Evolutionary conservation across 2,888 invertebrate species (phyloP).

Genomic region (Heliconius ismenius): DNA sequence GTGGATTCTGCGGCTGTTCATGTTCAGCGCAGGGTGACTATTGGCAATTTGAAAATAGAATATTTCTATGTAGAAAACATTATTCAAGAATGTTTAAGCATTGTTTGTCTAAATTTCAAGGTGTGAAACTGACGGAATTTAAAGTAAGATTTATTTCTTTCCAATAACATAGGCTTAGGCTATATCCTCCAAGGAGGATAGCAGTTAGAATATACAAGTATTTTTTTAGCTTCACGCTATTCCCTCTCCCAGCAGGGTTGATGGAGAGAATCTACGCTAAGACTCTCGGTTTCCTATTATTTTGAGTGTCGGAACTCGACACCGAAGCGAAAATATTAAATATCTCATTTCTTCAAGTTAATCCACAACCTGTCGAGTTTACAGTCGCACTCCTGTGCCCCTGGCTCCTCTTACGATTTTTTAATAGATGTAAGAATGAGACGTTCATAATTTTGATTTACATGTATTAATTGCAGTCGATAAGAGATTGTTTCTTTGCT

Average conservation of each 20-base stretch:
- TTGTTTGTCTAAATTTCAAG: conserved; percentile 72
- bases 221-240: background rate
- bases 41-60: conserved; percentile 78
- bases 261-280: too few relatives aligned
- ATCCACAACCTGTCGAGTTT: too few relatives aligned
- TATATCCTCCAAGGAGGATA: background rate
- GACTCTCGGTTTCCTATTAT: too few relatives aligned
- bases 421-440: background rate
- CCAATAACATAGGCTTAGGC: background rate
- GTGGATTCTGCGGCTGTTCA: conserved; percentile 70
- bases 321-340: too few relatives aligned
- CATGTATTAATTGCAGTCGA: conserved; percentile 60
- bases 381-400: too few relatives aligned
- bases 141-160: conserved; percentile 57
- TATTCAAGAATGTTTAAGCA: conserved; percentile 67
- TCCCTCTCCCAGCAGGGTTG: too few relatives aligned
- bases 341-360: too few relatives aligned
- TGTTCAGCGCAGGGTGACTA: conserved; percentile 82
- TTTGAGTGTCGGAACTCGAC: too few relatives aligned
- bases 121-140: conserved; percentile 69
- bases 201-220: background rate
- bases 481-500: conserved; percentile 77
- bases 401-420: too few relatives aligned
- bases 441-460: background rate
- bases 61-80: conserved; percentile 74